Evolutionary conservation across 2,113 vertebrate genomes (phyloP).

Genomic region (Cercocebus atys): DNA sequence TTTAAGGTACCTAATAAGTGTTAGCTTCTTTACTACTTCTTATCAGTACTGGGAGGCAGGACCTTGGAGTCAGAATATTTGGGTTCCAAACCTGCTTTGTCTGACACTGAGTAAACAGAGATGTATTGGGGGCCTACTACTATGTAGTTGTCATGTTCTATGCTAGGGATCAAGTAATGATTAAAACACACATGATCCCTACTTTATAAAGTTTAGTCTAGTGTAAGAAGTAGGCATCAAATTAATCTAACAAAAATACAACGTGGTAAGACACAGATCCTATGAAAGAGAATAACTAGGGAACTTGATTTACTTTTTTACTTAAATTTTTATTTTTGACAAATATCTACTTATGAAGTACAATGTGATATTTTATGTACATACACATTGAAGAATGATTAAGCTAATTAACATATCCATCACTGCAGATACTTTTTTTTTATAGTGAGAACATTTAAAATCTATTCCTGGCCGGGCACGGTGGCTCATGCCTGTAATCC

Average conservation of each 20-base stretch:
- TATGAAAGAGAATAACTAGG: not conserved
- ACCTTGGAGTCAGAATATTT: not conserved
- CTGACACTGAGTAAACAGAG: not conserved
- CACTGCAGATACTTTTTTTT: not conserved
- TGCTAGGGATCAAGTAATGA: not conserved
- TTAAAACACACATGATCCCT: not conserved
- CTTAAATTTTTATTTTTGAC: not conserved
- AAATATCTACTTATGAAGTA: not conserved
- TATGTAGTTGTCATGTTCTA: not conserved
- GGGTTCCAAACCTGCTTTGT: not conserved
- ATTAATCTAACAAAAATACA: conserved; percentile 7
- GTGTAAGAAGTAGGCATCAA: not conserved
- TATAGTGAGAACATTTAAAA: not conserved
- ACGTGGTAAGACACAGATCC: not conserved
- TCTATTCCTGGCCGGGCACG: not conserved
- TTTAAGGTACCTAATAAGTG: conserved; percentile 9
- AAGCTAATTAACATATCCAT: not conserved
- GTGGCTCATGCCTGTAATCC: too few species aligned
- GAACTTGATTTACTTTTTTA: not conserved
- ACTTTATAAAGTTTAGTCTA: not conserved
- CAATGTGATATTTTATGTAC: not conserved
- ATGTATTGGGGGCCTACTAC: not conserved
- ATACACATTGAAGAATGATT: not conserved
- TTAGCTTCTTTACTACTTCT: not conserved
- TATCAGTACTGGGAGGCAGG: not conserved